Conservation (phyloP, 1,140 invertebrate species). For the Drosophila serrata region DNA sequence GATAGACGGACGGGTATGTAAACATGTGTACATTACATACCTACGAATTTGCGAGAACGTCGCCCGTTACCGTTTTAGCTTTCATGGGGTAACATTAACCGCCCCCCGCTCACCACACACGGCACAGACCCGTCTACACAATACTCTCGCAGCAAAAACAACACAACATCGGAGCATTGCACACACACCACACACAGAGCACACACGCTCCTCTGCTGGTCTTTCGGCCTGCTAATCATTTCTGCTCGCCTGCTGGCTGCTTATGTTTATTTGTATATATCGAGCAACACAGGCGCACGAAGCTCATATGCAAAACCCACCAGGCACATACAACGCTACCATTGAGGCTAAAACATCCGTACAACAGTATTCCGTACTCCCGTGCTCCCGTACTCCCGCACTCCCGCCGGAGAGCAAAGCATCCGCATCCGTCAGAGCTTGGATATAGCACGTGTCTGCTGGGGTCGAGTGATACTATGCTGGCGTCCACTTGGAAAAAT, state of each 20-base stretch:
- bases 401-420: slow-evolving; percentile 13
- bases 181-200: slow-evolving; percentile 46
- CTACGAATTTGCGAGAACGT: slow-evolving; percentile 70
- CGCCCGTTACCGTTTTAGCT: slow-evolving; percentile 79
- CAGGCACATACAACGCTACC: slow-evolving; percentile 53
- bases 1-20: slow-evolving; percentile 53
- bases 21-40: slow-evolving; percentile 50
- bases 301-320: slow-evolving; percentile 68
- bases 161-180: slow-evolving; percentile 57
- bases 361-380: slow-evolving; percentile 6
- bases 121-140: slow-evolving; percentile 47
- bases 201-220: slow-evolving; percentile 44
- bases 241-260: slow-evolving; percentile 76
- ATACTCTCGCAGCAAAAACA: slow-evolving; percentile 43
- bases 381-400: slow-evolving; percentile 4
- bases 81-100: slow-evolving; percentile 68
- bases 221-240: slow-evolving; percentile 73
- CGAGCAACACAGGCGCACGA: slow-evolving; percentile 81
- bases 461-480: slow-evolving; percentile 19
- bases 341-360: slow-evolving; percentile 1
- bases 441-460: slow-evolving; percentile 23
- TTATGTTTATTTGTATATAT: slow-evolving; percentile 84
- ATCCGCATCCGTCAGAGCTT: slow-evolving; percentile 32
- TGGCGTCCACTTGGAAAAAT: slow-evolving; percentile 23
- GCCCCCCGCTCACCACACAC: slow-evolving; percentile 24